Percentiles rank a stretch among this genome's conserved stretches.
Evolutionary conservation across 1,140 invertebrate genomes (phyloP).

Genomic region (Onthophagus taurus): DNA sequence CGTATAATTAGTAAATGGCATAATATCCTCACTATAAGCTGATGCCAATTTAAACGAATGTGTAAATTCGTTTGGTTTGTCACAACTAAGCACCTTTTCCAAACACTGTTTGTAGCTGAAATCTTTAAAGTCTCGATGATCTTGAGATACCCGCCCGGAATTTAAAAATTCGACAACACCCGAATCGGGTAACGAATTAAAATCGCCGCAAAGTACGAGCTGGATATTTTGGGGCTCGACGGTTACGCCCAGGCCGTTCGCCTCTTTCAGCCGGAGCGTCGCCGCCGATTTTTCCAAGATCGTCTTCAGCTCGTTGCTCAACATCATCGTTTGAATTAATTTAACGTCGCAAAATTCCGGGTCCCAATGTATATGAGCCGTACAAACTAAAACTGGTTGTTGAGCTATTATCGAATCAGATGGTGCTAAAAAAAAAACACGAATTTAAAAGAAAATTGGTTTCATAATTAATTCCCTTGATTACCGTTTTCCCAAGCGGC

Average conservation of each 20-base stretch:
- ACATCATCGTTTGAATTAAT: conserved; percentile 99
- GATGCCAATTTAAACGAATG: conserved; percentile 93
- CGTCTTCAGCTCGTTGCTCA: conserved; percentile 82
- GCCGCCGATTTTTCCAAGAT: conserved; percentile 73
- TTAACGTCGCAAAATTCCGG: conserved; percentile 99
- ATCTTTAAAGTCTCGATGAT: conserved; percentile 95
- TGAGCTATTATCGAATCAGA: conserved; percentile 63
- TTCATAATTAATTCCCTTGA: too few species aligned
- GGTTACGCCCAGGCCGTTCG: too few species aligned
- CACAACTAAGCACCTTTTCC: conserved; percentile 77
- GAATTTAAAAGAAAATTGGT: too few species aligned
- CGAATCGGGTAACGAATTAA: conserved; percentile 97
- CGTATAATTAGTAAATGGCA: conserved; percentile 99
- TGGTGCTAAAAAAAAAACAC: too few species aligned
- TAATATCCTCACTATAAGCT: conserved; percentile 89
- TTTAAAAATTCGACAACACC: conserved; percentile 95
- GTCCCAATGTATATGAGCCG: conserved; percentile 99
- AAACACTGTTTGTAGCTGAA: conserved; percentile 87
- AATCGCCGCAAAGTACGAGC: conserved; percentile 92
- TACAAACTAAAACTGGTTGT: conserved; percentile 89
- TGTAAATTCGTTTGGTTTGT: conserved; percentile 79
- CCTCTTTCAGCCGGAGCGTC: conserved; percentile 40
- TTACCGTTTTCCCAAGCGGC: conserved; percentile 84
- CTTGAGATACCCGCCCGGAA: conserved; percentile 75
- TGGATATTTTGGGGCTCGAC: conserved; percentile 65